Evolutionary conservation across 2,888 invertebrate genomes (phyloP).

Genomic region (Eupithecia centaureata): DNA sequence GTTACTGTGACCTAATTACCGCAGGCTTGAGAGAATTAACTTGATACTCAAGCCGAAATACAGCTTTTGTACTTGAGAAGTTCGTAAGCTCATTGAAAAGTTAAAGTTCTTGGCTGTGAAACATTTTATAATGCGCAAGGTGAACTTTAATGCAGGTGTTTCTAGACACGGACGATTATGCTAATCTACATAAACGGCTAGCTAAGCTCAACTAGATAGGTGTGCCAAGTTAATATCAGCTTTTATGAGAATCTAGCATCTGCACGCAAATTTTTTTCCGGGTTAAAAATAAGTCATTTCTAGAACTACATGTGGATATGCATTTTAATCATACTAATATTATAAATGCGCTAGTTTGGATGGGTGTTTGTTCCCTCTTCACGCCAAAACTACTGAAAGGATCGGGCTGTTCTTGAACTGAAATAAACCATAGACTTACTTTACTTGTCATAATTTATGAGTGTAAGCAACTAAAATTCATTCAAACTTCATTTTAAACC

Average conservation of each 20-base stretch:
- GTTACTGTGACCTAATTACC: constrained; percentile 35
- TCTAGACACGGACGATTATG: constrained; percentile 6
- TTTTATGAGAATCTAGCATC: not conserved
- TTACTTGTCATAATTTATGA: too few species aligned
- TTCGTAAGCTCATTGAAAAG: not conserved
- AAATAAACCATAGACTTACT: too few species aligned
- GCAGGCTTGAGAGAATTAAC: constrained; percentile 19
- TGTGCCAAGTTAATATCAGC: constrained; percentile 4
- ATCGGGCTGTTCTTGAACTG: too few species aligned
- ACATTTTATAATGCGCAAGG: constrained; percentile 6
- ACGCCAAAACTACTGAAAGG: too few species aligned
- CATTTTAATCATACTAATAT: not conserved
- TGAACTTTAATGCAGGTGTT: constrained; percentile 13
- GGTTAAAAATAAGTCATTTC: not conserved
- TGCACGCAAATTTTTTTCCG: not conserved
- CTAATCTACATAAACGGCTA: constrained; percentile 11
- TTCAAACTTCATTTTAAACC: not conserved
- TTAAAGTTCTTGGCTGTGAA: not conserved
- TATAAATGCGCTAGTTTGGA: too few species aligned
- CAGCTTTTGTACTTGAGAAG: not conserved
- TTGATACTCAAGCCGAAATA: constrained; percentile 1
- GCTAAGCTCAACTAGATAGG: constrained; percentile 4
- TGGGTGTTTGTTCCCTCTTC: too few species aligned
- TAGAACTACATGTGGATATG: not conserved
- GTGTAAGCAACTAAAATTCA: not conserved